Evolutionary conservation across 1,140 invertebrate genomes (phyloP).

Genomic region (Gryon sp.): DNA sequence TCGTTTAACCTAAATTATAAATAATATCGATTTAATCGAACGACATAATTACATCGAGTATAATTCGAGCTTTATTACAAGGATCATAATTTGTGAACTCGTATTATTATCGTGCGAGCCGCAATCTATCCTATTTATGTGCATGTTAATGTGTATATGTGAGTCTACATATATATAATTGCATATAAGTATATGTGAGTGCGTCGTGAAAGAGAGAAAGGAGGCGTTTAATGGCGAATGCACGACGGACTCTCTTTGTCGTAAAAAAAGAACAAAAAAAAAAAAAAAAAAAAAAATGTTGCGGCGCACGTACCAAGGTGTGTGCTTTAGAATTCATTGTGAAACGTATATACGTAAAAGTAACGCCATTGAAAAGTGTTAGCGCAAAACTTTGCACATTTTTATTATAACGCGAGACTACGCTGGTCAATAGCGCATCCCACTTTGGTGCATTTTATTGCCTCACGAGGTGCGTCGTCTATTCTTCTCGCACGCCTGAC

Average conservation of each 20-base stretch:
- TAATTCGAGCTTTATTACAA: constrained; percentile 53
- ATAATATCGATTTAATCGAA: constrained; percentile 54
- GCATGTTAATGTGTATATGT: neutral
- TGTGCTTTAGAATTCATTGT: constrained; percentile 50
- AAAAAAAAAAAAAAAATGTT: neutral
- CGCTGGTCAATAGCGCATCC: constrained; percentile 51
- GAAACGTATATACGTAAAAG: constrained; percentile 25
- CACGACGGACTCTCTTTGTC: constrained; percentile 29
- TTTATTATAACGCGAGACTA: constrained; percentile 45
- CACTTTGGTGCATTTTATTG: constrained; percentile 42
- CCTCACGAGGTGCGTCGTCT: constrained; percentile 40
- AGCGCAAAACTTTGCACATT: constrained; percentile 43
- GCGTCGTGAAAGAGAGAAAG: constrained; percentile 29
- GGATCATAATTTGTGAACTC: constrained; percentile 51
- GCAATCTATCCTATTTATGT: neutral
- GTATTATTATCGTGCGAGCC: constrained; percentile 42
- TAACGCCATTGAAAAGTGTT: constrained; percentile 47
- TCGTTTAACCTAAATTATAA: constrained; percentile 47
- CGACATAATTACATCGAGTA: constrained; percentile 42
- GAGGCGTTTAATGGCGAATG: constrained; percentile 38
- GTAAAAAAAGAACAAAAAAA: constrained; percentile 33
- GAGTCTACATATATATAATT: neutral
- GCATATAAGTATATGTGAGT: neutral
- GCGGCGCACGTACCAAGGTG: constrained; percentile 36
- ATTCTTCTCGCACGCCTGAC: constrained; percentile 41